A percentile compares a stretch with the other conserved stretches of the same genome.
Conservation (phyloP, 2,113 vertebrate species). For the Ammodytes marinus region DNA sequence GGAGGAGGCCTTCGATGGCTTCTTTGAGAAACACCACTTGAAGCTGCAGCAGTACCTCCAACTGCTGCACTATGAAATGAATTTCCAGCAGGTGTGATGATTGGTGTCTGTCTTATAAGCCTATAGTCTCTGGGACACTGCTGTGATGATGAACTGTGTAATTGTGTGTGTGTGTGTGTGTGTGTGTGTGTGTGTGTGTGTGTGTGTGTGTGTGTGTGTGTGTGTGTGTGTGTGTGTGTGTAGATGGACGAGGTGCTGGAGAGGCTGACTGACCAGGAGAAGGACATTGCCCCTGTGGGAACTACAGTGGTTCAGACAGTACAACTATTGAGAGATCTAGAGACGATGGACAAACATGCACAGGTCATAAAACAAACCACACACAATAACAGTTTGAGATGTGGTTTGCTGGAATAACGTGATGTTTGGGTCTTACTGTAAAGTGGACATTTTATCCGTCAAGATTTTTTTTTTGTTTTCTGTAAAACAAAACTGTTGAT, state of each 20-base stretch:
- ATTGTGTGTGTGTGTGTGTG: conserved; percentile 29
- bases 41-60: conserved; percentile 97
- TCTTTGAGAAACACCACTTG: conserved; percentile 97
- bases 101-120: background rate
- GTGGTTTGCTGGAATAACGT: background rate
- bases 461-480: background rate
- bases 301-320: conserved; percentile 87
- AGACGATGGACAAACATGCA: conserved; percentile 85
- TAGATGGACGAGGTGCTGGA: conserved; percentile 90
- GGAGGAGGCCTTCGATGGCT: conserved; percentile 97
- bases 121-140: background rate
- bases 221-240: conserved; percentile 37
- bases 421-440: too few species aligned
- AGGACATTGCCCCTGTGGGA: conserved; percentile 83
- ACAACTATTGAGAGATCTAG: conserved; percentile 89
- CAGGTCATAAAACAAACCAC: conserved; percentile 83
- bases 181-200: conserved; percentile 14
- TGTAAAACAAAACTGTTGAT: background rate
- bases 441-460: too few species aligned
- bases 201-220: conserved; percentile 18
- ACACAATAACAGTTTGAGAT: background rate
- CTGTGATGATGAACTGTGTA: conserved; percentile 29
- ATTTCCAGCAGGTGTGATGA: conserved; percentile 91
- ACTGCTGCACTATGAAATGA: conserved; percentile 92
- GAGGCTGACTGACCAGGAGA: conserved; percentile 87